Evolutionary conservation across 2,113 vertebrate genomes (phyloP), one percentile per base, ranked within the genome.

Genomic region (Bambusicola thoracicus): DNA sequence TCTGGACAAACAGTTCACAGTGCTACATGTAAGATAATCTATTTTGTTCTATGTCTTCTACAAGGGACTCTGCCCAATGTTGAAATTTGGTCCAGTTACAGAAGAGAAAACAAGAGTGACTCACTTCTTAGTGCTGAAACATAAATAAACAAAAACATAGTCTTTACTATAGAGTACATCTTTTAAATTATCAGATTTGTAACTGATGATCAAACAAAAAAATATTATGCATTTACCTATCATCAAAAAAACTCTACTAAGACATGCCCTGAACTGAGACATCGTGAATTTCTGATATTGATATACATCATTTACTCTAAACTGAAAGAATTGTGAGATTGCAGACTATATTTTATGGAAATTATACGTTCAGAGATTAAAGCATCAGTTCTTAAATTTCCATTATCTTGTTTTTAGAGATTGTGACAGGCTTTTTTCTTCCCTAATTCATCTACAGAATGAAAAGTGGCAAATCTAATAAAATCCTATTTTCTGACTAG

Each of bases 381-480:
- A 53, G 36, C 30, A 61, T 77, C 83, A 78, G 68, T 59, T 88
- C 55, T 78, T 91, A 83, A 90, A 85, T 81, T 92, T 77, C 80
- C 83, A 72, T 90, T 93, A 96, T 32, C 21, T 65, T 83, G 56
- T 92, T 88, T 81, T 83, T 94, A 85, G 74, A 82, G 36, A 58
- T 15, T 79, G 72, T 83, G 84, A 66, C 81, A 92, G n/a, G 55
- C 44, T 95, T 85, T 86, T 92, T 91, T 72, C 81, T 94, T 94
- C 62, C 40, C 15, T 41, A 41, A 22, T 75, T 95, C 92, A 94
- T 89, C 56, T 84, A 61, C 82, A 85, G 55, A 80, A 94, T 77
- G 59, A 91, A 90, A 90, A 94, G 69, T 81, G 34, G 38, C 29
- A 90, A 83, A 63, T 46, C 7, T 36, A 93, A 88, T 85, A 32